Evolutionary conservation across 1,140 invertebrate genomes (phyloP).

Genomic region (Zaprionus ghesquierei): DNA sequence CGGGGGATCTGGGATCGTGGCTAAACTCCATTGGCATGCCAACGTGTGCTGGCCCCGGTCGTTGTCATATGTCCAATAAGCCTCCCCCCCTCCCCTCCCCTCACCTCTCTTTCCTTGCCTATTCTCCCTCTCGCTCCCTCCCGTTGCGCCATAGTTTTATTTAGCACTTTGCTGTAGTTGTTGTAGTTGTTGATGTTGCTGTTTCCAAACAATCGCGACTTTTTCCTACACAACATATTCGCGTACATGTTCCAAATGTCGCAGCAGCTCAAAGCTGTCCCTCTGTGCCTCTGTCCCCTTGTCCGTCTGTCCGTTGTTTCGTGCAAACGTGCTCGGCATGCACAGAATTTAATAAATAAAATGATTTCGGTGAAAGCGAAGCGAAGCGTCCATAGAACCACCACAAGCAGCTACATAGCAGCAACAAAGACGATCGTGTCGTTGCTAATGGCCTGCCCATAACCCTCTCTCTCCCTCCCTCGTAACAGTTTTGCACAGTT

Average conservation of each 20-base stretch:
- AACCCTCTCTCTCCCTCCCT: neutral
- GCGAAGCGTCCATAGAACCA: constrained; percentile 30
- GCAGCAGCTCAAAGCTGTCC: constrained; percentile 23
- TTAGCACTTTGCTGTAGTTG: constrained; percentile 56
- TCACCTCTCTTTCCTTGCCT: neutral
- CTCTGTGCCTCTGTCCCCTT: neutral
- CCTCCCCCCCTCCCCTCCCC: neutral
- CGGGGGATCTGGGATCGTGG: constrained; percentile 25
- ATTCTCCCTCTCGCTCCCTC: neutral
- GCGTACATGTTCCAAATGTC: constrained; percentile 57
- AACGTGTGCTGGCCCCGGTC: constrained; percentile 40
- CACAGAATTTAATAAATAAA: constrained; percentile 78
- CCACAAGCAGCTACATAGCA: neutral
- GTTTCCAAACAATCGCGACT: constrained; percentile 31
- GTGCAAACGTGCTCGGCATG: constrained; percentile 77
- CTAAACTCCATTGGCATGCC: constrained; percentile 49
- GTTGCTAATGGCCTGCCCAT: constrained; percentile 54
- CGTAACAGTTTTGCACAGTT: constrained; percentile 27
- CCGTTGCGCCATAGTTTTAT: constrained; percentile 38
- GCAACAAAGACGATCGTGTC: constrained; percentile 54
- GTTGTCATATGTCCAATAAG: constrained; percentile 30
- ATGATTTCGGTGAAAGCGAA: constrained; percentile 77
- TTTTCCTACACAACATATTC: constrained; percentile 36
- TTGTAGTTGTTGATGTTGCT: constrained; percentile 4
- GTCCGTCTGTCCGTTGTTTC: constrained; percentile 36